Conservation (phyloP, 2,888 invertebrate genomes). For the Drosophila nr. perissopoda region DNA sequence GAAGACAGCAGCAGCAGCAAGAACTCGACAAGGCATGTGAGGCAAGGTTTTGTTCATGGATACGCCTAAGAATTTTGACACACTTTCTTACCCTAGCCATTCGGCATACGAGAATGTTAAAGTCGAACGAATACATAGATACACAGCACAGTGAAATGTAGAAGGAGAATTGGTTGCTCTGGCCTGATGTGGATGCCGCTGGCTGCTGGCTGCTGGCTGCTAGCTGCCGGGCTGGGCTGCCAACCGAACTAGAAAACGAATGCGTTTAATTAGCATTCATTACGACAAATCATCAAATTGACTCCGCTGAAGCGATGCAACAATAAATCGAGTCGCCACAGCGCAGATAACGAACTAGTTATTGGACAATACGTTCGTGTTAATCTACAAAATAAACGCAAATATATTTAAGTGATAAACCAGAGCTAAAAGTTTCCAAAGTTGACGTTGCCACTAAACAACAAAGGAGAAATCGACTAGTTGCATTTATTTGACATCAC, state of each 20-base stretch:
- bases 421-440: slow-evolving; percentile 63
- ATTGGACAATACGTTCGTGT: slow-evolving; percentile 64
- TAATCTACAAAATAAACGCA: slow-evolving; percentile 77
- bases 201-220: slow-evolving; percentile 20
- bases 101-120: slow-evolving; percentile 16
- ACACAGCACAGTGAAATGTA: neutral
- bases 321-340: slow-evolving; percentile 50
- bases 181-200: slow-evolving; percentile 40
- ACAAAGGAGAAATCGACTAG: slow-evolving; percentile 50
- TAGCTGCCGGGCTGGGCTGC: slow-evolving; percentile 34
- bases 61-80: slow-evolving; percentile 77
- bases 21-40: slow-evolving; percentile 26
- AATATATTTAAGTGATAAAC: slow-evolving; percentile 71
- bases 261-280: slow-evolving; percentile 82
- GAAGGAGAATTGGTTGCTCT: slow-evolving; percentile 32
- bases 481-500: slow-evolving; percentile 14
- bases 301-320: slow-evolving; percentile 59
- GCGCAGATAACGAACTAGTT: slow-evolving; percentile 56
- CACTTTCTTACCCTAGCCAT: slow-evolving; percentile 60
- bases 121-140: slow-evolving; percentile 43
- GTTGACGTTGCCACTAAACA: slow-evolving; percentile 53
- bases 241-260: slow-evolving; percentile 80
- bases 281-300: slow-evolving; percentile 81
- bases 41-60: slow-evolving; percentile 61
- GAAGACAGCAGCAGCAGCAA: slow-evolving; percentile 4